Conservation (phyloP, 2,888 invertebrate species). For the Nesidiocoris tenuis region DNA sequence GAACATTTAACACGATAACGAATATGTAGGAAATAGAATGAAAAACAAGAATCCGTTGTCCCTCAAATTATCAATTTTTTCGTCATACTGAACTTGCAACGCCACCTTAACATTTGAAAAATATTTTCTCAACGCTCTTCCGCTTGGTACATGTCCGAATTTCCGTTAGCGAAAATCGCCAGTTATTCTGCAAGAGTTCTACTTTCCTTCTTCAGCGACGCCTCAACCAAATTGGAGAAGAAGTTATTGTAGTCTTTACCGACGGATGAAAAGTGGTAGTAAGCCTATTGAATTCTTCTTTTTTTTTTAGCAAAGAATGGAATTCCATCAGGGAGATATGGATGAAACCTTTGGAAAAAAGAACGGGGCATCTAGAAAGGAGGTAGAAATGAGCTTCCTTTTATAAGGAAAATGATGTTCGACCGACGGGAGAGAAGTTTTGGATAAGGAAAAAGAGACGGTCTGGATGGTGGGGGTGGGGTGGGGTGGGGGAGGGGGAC, state of each 20-base stretch:
- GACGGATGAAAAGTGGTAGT: background rate
- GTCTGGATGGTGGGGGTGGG: background rate
- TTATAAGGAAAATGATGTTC: conserved; percentile 41
- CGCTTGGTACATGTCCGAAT: too few relatives aligned
- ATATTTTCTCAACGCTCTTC: too few relatives aligned
- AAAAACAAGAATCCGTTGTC: too few relatives aligned
- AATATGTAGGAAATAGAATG: too few relatives aligned
- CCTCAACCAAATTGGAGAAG: conserved; percentile 2
- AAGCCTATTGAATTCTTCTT: conserved; percentile 35
- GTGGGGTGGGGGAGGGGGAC: too few relatives aligned
- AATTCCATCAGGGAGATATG: conserved; percentile 41
- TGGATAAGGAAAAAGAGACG: background rate
- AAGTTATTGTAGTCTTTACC: conserved; percentile 30
- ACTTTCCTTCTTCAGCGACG: conserved; percentile 2
- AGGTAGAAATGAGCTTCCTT: conserved; percentile 41
- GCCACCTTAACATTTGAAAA: too few relatives aligned
- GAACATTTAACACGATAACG: too few relatives aligned
- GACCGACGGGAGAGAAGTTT: background rate
- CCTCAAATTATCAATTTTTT: too few relatives aligned
- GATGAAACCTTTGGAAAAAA: conserved; percentile 32
- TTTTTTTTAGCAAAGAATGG: conserved; percentile 30
- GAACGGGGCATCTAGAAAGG: conserved; percentile 31
- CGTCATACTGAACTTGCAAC: too few relatives aligned
- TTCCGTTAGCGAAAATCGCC: background rate
- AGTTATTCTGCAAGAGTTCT: background rate